Percentiles rank a stretch among this genome's conserved stretches.
Evolutionary conservation across 2,888 invertebrate species (phyloP).

Genomic region (Eurytoma californica): DNA sequence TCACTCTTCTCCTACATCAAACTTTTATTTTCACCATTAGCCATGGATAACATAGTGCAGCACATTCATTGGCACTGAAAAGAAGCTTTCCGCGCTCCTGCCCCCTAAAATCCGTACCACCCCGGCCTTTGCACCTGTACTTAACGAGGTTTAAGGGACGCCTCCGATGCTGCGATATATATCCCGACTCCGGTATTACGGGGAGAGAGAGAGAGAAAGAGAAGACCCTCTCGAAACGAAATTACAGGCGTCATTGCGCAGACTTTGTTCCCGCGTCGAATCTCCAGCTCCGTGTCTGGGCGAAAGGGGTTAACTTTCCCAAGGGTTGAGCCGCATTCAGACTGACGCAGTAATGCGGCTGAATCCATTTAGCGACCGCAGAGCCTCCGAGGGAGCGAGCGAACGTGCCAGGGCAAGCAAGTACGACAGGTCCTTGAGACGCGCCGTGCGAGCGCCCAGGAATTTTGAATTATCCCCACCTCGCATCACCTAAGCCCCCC

Average conservation of each 20-base stretch:
- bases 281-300: conserved; percentile 1
- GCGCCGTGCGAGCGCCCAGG: conserved; percentile 22
- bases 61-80: background rate
- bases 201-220: background rate
- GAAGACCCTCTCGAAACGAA: conserved; percentile 43
- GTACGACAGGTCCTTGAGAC: conserved; percentile 33
- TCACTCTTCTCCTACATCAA: no score
- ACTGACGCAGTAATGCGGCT: conserved; percentile 69
- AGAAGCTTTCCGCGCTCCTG: background rate
- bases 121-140: conserved; percentile 21
- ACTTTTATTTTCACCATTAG: background rate
- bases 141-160: conserved; percentile 15
- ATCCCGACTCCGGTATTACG: background rate
- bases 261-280: conserved; percentile 39
- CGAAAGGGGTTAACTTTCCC: conserved; percentile 62
- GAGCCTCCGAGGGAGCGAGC: conserved; percentile 55
- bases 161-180: background rate
- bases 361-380: conserved; percentile 71
- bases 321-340: conserved; percentile 66
- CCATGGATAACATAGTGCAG: no score
- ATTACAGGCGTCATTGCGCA: conserved; percentile 50
- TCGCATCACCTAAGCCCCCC: background rate
- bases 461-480: conserved; percentile 38
- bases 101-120: background rate
- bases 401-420: conserved; percentile 18